Evolutionary conservation across 1,140 invertebrate species (phyloP).

Genomic region (Druon quercuslanigerum): DNA sequence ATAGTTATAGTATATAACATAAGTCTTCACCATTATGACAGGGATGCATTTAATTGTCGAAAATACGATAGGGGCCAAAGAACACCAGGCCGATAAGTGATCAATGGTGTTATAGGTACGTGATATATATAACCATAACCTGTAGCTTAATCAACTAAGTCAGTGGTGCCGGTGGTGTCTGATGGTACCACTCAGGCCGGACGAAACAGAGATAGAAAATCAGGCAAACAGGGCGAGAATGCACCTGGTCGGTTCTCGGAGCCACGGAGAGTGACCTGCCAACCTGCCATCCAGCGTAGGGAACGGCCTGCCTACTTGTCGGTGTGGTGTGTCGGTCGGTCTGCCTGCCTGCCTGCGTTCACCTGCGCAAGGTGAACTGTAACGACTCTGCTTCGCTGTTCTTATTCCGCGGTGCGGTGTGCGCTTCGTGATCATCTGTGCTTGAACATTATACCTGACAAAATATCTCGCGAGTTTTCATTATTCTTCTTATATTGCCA

Average conservation of each 20-base stretch:
- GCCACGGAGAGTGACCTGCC: constrained; percentile 67
- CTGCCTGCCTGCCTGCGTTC: constrained; percentile 52
- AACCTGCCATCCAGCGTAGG: constrained; percentile 58
- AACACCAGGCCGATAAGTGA: not conserved
- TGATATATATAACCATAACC: constrained; percentile 52
- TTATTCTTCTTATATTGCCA: not conserved
- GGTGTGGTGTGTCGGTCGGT: constrained; percentile 42
- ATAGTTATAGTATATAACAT: no score
- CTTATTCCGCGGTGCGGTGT: not conserved
- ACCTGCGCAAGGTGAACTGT: constrained; percentile 56
- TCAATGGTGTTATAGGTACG: constrained; percentile 12
- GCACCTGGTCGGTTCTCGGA: constrained; percentile 61
- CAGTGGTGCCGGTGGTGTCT: no score
- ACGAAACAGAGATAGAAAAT: constrained; percentile 49
- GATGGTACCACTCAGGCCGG: not conserved
- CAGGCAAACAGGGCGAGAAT: constrained; percentile 62
- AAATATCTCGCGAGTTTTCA: not conserved
- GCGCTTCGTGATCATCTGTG: not conserved
- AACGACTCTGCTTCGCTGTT: constrained; percentile 36
- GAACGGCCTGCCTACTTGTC: constrained; percentile 47
- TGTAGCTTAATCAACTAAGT: constrained; percentile 34
- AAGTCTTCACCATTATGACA: not conserved
- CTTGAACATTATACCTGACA: not conserved
- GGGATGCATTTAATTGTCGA: not conserved
- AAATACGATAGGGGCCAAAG: not conserved